A percentile compares a stretch with the other conserved stretches of the same genome.
Conservation (phyloP, 2,113 vertebrate genomes). For the Bujurquina vittata region DNA sequence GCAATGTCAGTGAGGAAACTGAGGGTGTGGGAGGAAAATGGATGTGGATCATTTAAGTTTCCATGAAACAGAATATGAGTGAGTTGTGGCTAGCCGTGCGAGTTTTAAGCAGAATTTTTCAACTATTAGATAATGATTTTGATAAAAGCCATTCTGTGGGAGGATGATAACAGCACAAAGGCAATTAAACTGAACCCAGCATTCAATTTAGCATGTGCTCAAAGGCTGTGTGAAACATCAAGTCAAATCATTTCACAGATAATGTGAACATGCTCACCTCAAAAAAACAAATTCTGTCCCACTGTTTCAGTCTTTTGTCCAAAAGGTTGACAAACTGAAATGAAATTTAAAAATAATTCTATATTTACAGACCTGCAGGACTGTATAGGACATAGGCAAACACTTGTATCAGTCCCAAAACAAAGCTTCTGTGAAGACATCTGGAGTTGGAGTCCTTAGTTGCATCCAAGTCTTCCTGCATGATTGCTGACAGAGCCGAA, state of each 20-base stretch:
- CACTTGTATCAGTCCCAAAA: not conserved
- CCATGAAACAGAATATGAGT: conserved; percentile 60
- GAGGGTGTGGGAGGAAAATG: conserved; percentile 68
- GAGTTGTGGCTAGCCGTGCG: conserved; percentile 50
- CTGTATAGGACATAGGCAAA: not conserved
- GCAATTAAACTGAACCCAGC: conserved; percentile 70
- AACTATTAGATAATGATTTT: conserved; percentile 74
- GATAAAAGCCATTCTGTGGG: conserved; percentile 72
- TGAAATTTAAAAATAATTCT: not conserved
- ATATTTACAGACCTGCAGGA: not conserved
- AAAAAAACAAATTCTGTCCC: conserved; percentile 20
- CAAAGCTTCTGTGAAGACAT: conserved; percentile 38
- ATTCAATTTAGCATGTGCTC: conserved; percentile 66
- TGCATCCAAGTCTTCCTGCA: conserved; percentile 15
- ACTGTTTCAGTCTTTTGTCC: conserved; percentile 32
- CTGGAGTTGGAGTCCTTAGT: conserved; percentile 23
- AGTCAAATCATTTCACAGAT: conserved; percentile 62
- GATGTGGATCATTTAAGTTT: conserved; percentile 68
- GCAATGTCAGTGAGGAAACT: conserved; percentile 36
- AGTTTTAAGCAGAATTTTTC: conserved; percentile 58
- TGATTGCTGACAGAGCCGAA: conserved; percentile 22
- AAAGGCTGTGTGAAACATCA: conserved; percentile 49
- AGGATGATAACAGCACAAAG: conserved; percentile 67
- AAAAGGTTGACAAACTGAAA: conserved; percentile 31
- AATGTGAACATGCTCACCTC: conserved; percentile 54